These are phyloP conservation scores for Muscicapa adusta DNA, from an alignment of 2,113 vertebrate genomes.

Conservation along the genomic window DNA sequence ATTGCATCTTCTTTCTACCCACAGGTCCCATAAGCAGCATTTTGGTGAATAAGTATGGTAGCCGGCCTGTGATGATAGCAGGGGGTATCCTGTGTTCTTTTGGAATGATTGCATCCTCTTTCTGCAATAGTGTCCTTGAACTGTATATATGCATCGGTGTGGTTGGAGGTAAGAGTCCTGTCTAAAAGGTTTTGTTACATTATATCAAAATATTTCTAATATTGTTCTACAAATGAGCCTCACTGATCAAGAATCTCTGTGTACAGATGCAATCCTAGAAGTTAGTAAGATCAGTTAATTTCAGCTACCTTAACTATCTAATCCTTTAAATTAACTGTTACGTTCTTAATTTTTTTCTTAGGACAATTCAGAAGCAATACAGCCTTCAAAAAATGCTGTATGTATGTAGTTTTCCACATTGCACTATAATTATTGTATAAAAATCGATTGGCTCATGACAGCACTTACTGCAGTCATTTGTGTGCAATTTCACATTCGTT, in stretches of 20 bases:
- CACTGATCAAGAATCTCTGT: neutral
- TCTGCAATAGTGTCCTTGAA: conserved; percentile 81
- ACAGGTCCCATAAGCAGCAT: conserved; percentile 93
- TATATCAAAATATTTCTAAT: neutral
- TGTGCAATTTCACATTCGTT: neutral
- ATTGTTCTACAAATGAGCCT: neutral
- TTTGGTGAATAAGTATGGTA: conserved; percentile 93
- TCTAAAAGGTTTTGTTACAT: neutral
- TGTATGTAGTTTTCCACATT: neutral
- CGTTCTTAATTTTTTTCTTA: neutral
- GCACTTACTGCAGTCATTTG: conserved; percentile 17
- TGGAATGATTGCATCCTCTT: conserved; percentile 90
- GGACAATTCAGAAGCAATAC: neutral
- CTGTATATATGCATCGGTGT: conserved; percentile 92
- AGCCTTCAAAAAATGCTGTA: neutral
- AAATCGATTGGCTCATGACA: conserved; percentile 5
- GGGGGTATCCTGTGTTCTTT: conserved; percentile 85
- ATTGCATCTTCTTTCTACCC: neutral
- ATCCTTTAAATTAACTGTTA: neutral
- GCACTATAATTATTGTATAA: conserved; percentile 9
- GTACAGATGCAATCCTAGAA: neutral
- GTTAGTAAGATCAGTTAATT: neutral
- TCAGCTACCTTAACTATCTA: neutral
- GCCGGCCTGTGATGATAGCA: conserved; percentile 88
- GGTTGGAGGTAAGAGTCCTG: conserved; percentile 82